phyloP scores from a whole-genome alignment of 2,888 invertebrate species.

The Byasa hedistus region DNA sequence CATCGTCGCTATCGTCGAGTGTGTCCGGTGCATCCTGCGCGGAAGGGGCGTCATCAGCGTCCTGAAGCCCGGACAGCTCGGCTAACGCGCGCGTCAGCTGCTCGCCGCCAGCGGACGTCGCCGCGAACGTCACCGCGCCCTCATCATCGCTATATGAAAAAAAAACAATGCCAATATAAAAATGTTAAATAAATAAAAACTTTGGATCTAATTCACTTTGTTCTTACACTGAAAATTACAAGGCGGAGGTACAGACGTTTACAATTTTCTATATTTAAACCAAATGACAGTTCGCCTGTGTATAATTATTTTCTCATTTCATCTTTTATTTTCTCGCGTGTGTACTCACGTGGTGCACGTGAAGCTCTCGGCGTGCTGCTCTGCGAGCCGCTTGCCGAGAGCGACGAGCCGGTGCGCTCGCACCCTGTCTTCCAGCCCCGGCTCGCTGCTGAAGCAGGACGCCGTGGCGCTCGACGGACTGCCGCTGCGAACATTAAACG shows the following conservation, averaged over 20 bases:
- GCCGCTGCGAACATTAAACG: neutral
- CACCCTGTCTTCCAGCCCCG: conserved; percentile 55
- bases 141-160: conserved; percentile 47
- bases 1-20: conserved; percentile 43
- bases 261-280: too few species aligned
- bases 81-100: conserved; percentile 47
- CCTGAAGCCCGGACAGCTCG: conserved; percentile 34
- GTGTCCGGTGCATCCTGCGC: conserved; percentile 7
- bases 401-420: conserved; percentile 55
- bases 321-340: neutral
- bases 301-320: too few species aligned
- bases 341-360: conserved; percentile 53
- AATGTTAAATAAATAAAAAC: too few species aligned
- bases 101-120: conserved; percentile 49
- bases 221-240: too few species aligned
- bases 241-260: too few species aligned
- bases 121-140: conserved; percentile 46
- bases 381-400: conserved; percentile 54
- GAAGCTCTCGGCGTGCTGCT: conserved; percentile 48
- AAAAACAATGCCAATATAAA: too few species aligned
- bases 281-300: too few species aligned
- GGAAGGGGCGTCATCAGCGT: conserved; percentile 14
- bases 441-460: conserved; percentile 47
- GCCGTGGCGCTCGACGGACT: conserved; percentile 44
- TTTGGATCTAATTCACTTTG: too few species aligned